Evolutionary conservation across 1,140 invertebrate genomes (phyloP), one percentile per base, ranked within the genome.

Genomic region (Heliconius hewitsoni): DNA sequence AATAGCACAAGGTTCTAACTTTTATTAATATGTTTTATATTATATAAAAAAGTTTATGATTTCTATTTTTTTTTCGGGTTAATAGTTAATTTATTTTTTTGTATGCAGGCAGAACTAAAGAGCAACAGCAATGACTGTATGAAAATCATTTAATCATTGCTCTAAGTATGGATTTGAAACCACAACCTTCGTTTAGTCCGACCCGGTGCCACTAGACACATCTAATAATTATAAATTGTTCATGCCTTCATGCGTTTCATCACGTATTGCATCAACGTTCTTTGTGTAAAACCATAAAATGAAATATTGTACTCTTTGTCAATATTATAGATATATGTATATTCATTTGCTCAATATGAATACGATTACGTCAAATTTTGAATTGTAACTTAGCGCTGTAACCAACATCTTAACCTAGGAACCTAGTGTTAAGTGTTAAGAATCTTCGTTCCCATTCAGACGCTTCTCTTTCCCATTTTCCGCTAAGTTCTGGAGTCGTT

Each of bases 241-340:
- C 30, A 66, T 66, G 60, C 11, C 60, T 8, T 66, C 60, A 27
- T 66, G 60, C 23, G 11, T 27, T 27, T 27, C 23, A 30, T 66
- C 60, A 66, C 27, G 60, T 1, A 66, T 30, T 30, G 23, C 23
- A 11, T 3, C 23, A 30, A 66, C 60, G 30, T 66, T 66, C 60
- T 66, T 66, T 66, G 60, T 66, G n/a, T 27, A 66, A 66, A 66
- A 13, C 23, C 11, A 66, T 30, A 66, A 66, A 66, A 66, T 27
- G 60, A 57, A n/a, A 57, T 57, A 23, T 66, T 66, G 19, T 8
- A 27, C 9, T 9, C 8, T 66, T 27, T n/a, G n/a, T 23, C n/a
- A 57, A 23, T 19, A 57, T 57, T 57, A n/a, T 19, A 23, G n/a
- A 19, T 16, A 46, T 46, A 23, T 23, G 23, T 23, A 46, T 46